A percentile compares a stretch with the other conserved stretches of the same genome.
phyloP scores from a whole-genome alignment of 2,113 vertebrate species.

The Petrocephalus microphthalmus region DNA sequence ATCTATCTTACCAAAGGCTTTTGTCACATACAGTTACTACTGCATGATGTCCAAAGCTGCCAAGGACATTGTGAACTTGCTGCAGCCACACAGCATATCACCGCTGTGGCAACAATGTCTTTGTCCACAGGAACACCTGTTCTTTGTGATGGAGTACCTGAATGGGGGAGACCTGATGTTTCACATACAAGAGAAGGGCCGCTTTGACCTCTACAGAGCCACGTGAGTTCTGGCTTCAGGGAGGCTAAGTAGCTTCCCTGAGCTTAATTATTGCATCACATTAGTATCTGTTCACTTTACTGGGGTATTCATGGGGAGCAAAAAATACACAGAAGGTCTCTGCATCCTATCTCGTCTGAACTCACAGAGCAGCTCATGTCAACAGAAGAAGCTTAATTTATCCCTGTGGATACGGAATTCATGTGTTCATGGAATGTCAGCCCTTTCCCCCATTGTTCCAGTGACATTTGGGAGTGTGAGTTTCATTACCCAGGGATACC shows the following conservation, averaged over 20 bases:
- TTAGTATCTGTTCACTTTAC: neutral
- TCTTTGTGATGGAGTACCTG: conserved; percentile 98
- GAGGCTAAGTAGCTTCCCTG: too few species aligned
- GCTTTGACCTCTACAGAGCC: conserved; percentile 84
- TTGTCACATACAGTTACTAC: neutral
- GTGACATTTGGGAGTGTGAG: neutral
- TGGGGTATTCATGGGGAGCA: neutral
- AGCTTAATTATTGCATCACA: neutral
- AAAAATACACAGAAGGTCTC: neutral
- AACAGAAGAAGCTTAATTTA: neutral
- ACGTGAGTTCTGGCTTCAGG: conserved; percentile 62
- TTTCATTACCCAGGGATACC: neutral
- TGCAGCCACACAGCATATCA: neutral
- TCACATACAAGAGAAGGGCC: conserved; percentile 96
- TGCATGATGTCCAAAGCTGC: neutral
- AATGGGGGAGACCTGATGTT: conserved; percentile 97
- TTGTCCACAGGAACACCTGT: conserved; percentile 80
- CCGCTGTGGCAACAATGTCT: conserved; percentile 26
- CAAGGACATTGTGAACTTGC: neutral
- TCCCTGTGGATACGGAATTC: neutral
- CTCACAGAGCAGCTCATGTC: neutral
- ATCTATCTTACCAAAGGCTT: neutral
- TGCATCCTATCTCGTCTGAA: neutral
- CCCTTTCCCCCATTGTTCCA: neutral
- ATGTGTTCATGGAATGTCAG: neutral